Percentiles rank a stretch among this genome's conserved stretches.
These are phyloP conservation scores for Agapetus fuscipes DNA, from an alignment of 2,888 invertebrate species.

Conservation along the genomic window DNA sequence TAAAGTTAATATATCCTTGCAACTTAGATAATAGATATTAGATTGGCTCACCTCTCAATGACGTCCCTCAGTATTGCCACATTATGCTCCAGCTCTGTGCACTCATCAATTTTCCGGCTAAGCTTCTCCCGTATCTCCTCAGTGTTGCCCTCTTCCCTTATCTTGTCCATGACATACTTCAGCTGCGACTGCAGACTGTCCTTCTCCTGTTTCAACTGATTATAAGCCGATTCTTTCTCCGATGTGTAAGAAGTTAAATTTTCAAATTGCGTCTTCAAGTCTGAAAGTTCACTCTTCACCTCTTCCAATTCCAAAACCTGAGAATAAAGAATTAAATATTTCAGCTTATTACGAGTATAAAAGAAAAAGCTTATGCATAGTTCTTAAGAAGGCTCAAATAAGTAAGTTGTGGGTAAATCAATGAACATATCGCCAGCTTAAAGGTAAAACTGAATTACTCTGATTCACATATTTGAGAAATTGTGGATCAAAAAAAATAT, in stretches of 20 bases:
- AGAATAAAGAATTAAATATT: no score
- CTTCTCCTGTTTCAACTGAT: conserved; percentile 35
- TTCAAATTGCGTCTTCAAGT: conserved; percentile 25
- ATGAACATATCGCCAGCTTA: no score
- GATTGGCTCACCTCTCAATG: conserved; percentile 32
- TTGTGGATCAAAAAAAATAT: no score
- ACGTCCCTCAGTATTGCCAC: conserved; percentile 38
- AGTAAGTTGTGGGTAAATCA: no score
- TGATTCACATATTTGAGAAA: no score
- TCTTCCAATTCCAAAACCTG: conserved; percentile 45
- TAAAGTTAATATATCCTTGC: no score
- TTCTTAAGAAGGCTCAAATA: no score
- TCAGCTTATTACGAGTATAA: no score
- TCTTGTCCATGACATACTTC: conserved; percentile 26
- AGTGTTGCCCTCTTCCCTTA: conserved; percentile 36
- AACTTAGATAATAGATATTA: no score
- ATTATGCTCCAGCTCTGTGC: conserved; percentile 38
- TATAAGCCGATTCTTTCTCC: conserved; percentile 23
- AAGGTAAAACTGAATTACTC: no score
- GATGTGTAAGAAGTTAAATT: conserved; percentile 8
- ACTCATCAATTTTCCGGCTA: conserved; percentile 35
- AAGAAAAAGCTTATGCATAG: no score
- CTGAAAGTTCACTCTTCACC: conserved; percentile 40
- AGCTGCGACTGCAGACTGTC: conserved; percentile 24
- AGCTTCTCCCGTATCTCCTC: conserved; percentile 39